Conservation (phyloP, 1,140 invertebrate species). For the Atta colombica region DNA sequence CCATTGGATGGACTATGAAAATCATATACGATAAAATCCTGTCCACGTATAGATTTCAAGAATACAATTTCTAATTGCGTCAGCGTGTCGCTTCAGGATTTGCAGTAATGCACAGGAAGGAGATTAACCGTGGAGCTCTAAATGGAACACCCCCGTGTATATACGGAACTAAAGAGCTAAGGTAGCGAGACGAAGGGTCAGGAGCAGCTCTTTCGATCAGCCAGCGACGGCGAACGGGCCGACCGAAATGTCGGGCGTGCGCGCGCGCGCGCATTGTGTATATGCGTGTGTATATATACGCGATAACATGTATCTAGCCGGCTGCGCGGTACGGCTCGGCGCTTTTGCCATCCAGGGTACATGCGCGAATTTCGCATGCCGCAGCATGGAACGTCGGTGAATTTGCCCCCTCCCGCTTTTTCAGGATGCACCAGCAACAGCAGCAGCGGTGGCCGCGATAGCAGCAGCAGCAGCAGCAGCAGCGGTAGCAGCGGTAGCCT, state of each 20-base stretch:
- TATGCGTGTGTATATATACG: conserved; percentile 8
- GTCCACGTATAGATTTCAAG: not conserved
- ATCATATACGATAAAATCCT: too few relatives aligned
- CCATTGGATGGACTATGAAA: too few relatives aligned
- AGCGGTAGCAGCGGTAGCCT: not conserved
- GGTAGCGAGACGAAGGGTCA: conserved; percentile 46
- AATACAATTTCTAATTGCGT: not conserved
- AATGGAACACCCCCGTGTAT: conserved; percentile 3
- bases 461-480: not conserved
- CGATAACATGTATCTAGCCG: not conserved
- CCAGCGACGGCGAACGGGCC: conserved; percentile 41
- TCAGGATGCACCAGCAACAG: conserved; percentile 38
- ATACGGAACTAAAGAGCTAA: conserved; percentile 29
- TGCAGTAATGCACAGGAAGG: not conserved
- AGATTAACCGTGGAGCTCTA: conserved; percentile 11
- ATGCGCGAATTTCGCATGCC: conserved; percentile 58
- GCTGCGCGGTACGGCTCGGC: conserved; percentile 66
- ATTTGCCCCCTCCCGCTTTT: conserved; percentile 49
- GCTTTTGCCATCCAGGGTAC: conserved; percentile 44
- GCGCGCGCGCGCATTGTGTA: conserved; percentile 51
- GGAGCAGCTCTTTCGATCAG: conserved; percentile 60
- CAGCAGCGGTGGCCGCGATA: not conserved
- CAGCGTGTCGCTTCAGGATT: not conserved
- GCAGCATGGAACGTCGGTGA: conserved; percentile 49
- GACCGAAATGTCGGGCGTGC: conserved; percentile 51